Evolutionary conservation across 1,140 invertebrate species (phyloP).

Genomic region (Apis cerana): DNA sequence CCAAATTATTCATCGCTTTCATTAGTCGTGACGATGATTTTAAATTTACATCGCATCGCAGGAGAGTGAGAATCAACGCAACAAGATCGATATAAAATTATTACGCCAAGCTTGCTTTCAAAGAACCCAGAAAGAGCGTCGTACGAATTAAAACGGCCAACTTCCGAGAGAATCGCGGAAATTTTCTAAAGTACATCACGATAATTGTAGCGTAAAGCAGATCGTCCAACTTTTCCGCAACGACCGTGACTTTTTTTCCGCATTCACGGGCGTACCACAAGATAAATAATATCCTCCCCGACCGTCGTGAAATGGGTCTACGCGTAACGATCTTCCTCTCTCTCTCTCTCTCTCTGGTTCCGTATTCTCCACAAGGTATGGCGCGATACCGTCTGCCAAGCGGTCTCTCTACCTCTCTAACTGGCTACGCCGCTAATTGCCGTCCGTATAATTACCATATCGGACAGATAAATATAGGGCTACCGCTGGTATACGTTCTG

Average conservation of each 20-base stretch:
- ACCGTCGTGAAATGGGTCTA: conserved; percentile 31
- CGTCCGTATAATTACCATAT: conserved; percentile 71
- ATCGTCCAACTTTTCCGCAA: not conserved
- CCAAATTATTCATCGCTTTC: too few species aligned
- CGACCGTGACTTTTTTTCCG: not conserved
- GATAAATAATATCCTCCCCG: conserved; percentile 62
- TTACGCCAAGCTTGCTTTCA: too few species aligned
- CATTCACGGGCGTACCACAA: conserved; percentile 10
- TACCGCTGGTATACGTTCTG: conserved; percentile 50
- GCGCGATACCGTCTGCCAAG: conserved; percentile 42
- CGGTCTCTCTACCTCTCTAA: conserved; percentile 50
- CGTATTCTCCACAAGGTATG: conserved; percentile 27
- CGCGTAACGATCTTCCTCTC: conserved; percentile 39
- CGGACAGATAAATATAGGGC: conserved; percentile 71
- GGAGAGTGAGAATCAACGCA: too few species aligned
- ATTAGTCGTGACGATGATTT: too few species aligned
- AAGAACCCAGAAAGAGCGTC: too few species aligned
- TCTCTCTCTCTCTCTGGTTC: conserved; percentile 5
- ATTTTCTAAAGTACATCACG: not conserved
- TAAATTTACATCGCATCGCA: too few species aligned
- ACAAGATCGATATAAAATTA: too few species aligned
- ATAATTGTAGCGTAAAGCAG: not conserved
- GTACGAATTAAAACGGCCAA: not conserved
- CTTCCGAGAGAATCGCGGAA: not conserved
- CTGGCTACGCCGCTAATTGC: conserved; percentile 67